Evolutionary conservation across 35 echinoderm and acorn worm species (phyloP).

Genomic region (Apostichopus parvimensis): DNA sequence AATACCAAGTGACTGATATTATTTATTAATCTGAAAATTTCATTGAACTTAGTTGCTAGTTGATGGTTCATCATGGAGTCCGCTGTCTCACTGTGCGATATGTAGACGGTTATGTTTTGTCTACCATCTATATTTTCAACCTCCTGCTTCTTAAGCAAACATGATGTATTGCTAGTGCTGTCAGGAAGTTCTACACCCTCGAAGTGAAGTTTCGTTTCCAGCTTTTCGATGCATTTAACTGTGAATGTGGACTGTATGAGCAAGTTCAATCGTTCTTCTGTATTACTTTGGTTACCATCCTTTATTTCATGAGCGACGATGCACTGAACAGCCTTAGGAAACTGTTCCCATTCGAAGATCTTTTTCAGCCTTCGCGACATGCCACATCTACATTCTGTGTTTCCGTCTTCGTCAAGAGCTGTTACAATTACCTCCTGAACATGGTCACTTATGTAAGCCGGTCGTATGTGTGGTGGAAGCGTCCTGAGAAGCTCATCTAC

Average conservation of each 20-base stretch:
- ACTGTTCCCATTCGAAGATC: constrained; percentile 4
- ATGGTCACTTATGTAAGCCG: constrained; percentile 12
- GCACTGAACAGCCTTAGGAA: constrained; percentile 33
- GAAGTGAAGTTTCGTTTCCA: constrained; percentile 8
- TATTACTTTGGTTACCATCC: neutral
- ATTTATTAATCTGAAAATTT: constrained; percentile 4
- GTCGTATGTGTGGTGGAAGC: constrained; percentile 23
- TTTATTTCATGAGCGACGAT: constrained; percentile 20
- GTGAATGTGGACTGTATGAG: neutral
- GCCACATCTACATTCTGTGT: neutral
- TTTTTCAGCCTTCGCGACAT: neutral
- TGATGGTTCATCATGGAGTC: neutral
- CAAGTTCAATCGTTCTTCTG: neutral
- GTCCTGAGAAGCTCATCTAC: constrained; percentile 2
- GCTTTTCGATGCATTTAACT: constrained; percentile 2
- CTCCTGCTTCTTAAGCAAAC: constrained; percentile 18
- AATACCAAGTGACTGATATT: neutral
- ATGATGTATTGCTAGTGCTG: constrained; percentile 10
- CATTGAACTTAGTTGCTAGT: constrained; percentile 26
- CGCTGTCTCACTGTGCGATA: neutral
- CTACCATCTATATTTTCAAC: neutral
- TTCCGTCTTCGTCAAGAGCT: neutral
- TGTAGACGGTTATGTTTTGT: neutral
- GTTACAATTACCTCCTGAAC: constrained; percentile 12
- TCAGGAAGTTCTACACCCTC: neutral